phyloP scores from a whole-genome alignment of 2,888 invertebrate genomes.

The Laothoe populi region DNA sequence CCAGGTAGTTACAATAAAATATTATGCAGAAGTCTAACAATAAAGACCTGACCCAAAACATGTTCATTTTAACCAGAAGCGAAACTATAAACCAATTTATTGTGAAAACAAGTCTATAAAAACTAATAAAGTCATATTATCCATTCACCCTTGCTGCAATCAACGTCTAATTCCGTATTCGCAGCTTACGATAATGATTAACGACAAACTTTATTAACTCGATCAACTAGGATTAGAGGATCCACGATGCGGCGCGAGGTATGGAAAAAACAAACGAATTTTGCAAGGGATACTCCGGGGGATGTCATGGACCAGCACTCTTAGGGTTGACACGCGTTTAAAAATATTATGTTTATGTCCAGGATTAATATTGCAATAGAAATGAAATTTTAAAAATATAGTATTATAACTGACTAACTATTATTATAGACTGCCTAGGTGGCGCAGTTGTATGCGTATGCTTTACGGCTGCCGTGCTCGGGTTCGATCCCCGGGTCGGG shows the following conservation, averaged over 20 bases:
- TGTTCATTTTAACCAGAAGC: neutral
- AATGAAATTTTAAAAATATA: too few species aligned
- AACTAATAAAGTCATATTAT: constrained; percentile 59
- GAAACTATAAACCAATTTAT: neutral
- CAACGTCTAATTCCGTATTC: constrained; percentile 80
- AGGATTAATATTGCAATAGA: neutral
- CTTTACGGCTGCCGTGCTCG: too few species aligned
- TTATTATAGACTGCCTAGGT: too few species aligned
- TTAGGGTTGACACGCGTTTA: constrained; percentile 8
- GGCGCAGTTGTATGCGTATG: too few species aligned
- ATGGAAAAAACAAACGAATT: constrained; percentile 80
- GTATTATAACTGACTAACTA: too few species aligned
- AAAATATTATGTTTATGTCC: neutral
- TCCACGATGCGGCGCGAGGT: constrained; percentile 61
- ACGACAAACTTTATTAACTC: constrained; percentile 83
- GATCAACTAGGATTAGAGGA: constrained; percentile 77
- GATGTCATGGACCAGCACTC: constrained; percentile 43
- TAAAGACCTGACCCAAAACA: too few species aligned
- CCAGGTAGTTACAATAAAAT: too few species aligned
- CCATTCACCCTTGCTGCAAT: constrained; percentile 73
- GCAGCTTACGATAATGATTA: constrained; percentile 82
- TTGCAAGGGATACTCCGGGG: constrained; percentile 65
- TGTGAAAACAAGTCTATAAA: constrained; percentile 36
- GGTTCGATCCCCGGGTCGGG: too few species aligned
- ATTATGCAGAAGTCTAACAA: too few species aligned